Percentiles rank a stretch among this genome's conserved stretches.
Conservation (phyloP, 2,113 vertebrate species). For the Copsychus sechellarum region DNA sequence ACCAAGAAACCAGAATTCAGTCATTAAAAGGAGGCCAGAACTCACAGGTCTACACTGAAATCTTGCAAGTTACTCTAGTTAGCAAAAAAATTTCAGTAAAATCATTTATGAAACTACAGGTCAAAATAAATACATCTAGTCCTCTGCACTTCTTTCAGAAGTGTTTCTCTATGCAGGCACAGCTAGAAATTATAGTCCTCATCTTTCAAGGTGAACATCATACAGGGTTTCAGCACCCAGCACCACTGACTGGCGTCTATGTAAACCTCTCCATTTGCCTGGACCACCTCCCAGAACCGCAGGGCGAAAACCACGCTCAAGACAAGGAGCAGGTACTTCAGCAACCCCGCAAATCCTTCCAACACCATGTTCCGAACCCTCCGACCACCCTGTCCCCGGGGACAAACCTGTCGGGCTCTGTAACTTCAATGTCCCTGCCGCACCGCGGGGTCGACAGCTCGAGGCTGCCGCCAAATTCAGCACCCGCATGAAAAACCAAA, state of each 20-base stretch:
- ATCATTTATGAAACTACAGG: neutral
- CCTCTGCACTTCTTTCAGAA: neutral
- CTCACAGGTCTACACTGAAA: neutral
- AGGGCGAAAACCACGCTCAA: neutral
- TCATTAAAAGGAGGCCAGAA: neutral
- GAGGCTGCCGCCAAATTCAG: neutral
- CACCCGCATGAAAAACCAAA: neutral
- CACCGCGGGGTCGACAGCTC: neutral
- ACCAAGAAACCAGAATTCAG: neutral
- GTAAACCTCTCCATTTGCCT: neutral
- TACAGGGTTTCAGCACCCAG: neutral
- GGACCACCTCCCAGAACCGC: neutral
- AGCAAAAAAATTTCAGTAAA: neutral
- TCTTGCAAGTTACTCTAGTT: neutral
- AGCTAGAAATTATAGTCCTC: neutral
- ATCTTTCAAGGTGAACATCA: constrained; percentile 6
- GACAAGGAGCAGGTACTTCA: neutral
- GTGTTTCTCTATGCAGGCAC: neutral
- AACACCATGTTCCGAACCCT: rapidly evolving
- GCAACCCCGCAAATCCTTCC: rapidly evolving
- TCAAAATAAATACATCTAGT: neutral
- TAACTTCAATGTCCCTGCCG: neutral
- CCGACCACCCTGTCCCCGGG: neutral
- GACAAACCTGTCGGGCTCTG: neutral
- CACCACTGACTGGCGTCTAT: neutral